Conservation (phyloP, 2,888 invertebrate genomes). For the Anthrax anthrax region DNA sequence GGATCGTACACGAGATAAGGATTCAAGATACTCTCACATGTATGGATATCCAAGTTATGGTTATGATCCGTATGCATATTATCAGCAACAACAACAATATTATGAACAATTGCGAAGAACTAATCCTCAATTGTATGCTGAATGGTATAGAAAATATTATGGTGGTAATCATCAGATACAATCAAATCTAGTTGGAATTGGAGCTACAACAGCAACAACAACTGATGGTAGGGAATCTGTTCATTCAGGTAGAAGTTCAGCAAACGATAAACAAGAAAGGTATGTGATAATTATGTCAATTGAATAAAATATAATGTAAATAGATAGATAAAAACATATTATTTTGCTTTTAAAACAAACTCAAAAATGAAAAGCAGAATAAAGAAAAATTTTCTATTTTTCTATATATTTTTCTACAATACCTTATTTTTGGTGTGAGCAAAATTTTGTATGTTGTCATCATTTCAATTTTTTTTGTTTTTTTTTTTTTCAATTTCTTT, state of each 20-base stretch:
- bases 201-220: conserved; percentile 18
- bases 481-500: background rate
- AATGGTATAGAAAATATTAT: conserved; percentile 62
- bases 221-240: conserved; percentile 59
- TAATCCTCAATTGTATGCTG: conserved; percentile 66
- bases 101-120: conserved; percentile 61
- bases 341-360: background rate
- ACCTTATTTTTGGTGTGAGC: background rate
- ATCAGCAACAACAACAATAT: conserved; percentile 45
- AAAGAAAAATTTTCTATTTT: background rate
- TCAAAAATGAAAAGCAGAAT: background rate
- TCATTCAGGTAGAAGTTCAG: conserved; percentile 71
- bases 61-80: conserved; percentile 45
- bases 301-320: background rate
- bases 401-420: background rate
- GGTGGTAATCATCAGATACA: conserved; percentile 15
- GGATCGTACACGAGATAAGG: conserved; percentile 14
- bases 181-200: background rate
- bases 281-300: conserved; percentile 35
- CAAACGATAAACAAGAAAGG: conserved; percentile 50
- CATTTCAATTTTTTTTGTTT: background rate
- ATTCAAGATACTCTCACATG: conserved; percentile 18
- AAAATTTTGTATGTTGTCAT: too few species aligned
- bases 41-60: conserved; percentile 22
- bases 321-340: too few species aligned